Conservation (phyloP, 2,888 invertebrate genomes). For the Glyphotaelius pellucidus region DNA sequence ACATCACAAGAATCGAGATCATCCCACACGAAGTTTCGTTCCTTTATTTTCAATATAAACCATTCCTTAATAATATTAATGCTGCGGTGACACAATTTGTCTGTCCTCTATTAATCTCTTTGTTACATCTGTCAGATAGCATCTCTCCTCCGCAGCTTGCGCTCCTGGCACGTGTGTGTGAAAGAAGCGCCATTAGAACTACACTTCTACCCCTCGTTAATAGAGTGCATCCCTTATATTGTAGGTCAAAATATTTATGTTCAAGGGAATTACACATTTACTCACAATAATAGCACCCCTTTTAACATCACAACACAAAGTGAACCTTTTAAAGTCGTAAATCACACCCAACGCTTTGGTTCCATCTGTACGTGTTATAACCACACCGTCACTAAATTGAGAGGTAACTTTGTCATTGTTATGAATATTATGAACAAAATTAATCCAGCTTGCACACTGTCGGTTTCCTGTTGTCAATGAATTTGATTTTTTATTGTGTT, state of each 20-base stretch:
- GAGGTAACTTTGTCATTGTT: constrained; percentile 44
- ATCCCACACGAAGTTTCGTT: not conserved
- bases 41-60: not conserved
- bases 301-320: constrained; percentile 26
- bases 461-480: not conserved
- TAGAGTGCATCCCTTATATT: constrained; percentile 52
- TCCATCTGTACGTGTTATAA: constrained; percentile 57
- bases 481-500: not conserved
- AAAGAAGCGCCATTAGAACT: not conserved
- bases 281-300: constrained; percentile 43
- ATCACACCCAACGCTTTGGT: constrained; percentile 53
- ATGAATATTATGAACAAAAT: constrained; percentile 7
- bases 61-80: not conserved
- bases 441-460: not conserved
- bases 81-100: not conserved
- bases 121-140: not conserved
- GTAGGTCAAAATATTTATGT: constrained; percentile 65
- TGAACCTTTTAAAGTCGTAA: constrained; percentile 54
- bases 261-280: constrained; percentile 56
- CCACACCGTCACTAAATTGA: constrained; percentile 57
- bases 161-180: constrained; percentile 10
- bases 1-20: too few relatives aligned
- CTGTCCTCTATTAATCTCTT: not conserved
- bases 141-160: not conserved
- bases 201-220: not conserved